A percentile compares a stretch with the other conserved stretches of the same genome.
phyloP scores from a whole-genome alignment of 2,113 vertebrate species.

The Lophura nycthemera region DNA sequence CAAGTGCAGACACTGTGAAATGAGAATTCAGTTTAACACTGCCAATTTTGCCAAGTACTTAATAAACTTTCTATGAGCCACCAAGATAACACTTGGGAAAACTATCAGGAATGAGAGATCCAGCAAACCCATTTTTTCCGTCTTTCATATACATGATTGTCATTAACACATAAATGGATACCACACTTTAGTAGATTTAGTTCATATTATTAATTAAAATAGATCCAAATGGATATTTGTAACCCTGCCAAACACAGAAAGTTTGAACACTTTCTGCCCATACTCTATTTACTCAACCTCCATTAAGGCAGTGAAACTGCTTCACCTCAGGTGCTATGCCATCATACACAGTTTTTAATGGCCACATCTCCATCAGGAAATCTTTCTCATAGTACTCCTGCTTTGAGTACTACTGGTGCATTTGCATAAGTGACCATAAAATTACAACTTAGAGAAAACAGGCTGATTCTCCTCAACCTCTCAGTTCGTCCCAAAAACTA shows the following conservation, averaged over 20 bases:
- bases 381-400: neutral
- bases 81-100: neutral
- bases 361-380: neutral
- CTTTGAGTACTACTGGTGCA: neutral
- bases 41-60: neutral
- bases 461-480: neutral
- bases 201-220: neutral
- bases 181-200: neutral
- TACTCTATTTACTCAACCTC: neutral
- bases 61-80: neutral
- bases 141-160: neutral
- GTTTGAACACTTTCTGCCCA: neutral
- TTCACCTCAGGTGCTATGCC: neutral
- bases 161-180: neutral
- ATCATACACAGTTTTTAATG: neutral
- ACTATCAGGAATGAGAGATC: neutral
- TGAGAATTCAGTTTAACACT: neutral
- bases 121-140: neutral
- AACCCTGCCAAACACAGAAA: neutral
- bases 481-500: neutral
- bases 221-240: neutral
- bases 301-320: neutral
- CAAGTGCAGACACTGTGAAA: neutral
- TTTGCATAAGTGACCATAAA: neutral
- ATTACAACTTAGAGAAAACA: neutral